Percentiles rank a stretch among this genome's conserved stretches.
phyloP scores from a whole-genome alignment of 1,140 invertebrate genomes.

The Lepidurus arcticus region DNA sequence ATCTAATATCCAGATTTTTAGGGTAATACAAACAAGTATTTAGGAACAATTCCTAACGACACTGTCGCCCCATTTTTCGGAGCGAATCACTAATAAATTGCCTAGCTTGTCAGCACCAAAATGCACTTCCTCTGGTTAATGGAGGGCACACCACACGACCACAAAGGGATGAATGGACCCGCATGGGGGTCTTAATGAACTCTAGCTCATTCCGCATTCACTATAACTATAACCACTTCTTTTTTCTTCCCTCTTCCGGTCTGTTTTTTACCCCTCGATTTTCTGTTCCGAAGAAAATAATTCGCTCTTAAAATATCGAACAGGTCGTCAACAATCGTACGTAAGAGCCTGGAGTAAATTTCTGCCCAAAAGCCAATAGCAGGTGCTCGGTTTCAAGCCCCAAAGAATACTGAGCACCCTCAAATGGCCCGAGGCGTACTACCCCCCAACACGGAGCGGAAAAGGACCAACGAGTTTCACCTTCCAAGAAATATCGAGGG shows the following conservation, averaged over 20 bases:
- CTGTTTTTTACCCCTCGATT: not conserved
- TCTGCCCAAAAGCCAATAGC: not conserved
- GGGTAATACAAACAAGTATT: not conserved
- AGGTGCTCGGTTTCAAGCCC: not conserved
- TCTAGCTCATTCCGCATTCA: not conserved
- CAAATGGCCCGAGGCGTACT: not conserved
- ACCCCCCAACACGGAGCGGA: not conserved
- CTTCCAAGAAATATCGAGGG: not conserved
- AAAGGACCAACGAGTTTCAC: not conserved
- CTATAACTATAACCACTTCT: not conserved
- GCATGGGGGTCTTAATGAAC: not conserved
- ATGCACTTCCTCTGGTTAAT: not conserved
- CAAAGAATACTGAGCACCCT: not conserved
- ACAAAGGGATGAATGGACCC: not conserved
- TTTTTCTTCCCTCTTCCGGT: not conserved
- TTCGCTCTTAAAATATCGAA: too few species aligned
- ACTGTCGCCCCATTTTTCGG: not conserved
- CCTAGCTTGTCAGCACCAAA: not conserved
- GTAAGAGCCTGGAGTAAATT: too few species aligned
- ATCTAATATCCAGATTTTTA: not conserved
- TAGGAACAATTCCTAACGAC: not conserved
- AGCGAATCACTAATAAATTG: slow-evolving; percentile 7
- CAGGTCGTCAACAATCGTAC: too few species aligned
- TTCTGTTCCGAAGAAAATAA: not conserved
- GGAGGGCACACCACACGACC: not conserved